Percentiles rank a stretch among this genome's conserved stretches.
Evolutionary conservation across 1,140 invertebrate genomes (phyloP).

Genomic region (Anastatus disparis): DNA sequence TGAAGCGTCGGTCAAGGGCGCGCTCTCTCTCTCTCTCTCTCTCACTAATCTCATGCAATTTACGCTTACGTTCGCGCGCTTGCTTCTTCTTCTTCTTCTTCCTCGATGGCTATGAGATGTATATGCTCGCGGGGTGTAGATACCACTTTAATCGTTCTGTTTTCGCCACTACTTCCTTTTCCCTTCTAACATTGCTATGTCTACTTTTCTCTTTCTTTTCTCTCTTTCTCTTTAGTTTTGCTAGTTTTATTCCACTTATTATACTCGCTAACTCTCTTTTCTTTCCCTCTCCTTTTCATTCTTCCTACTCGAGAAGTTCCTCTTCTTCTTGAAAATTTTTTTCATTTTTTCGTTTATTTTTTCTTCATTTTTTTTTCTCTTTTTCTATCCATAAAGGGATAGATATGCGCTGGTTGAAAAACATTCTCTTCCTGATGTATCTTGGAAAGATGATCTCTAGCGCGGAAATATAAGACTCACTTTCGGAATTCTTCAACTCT

Average conservation of each 20-base stretch:
- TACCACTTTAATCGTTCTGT: slow-evolving; percentile 23
- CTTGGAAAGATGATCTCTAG: slow-evolving; percentile 1
- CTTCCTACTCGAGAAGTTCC: not conserved
- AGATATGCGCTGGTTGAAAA: not conserved
- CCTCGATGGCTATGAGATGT: not conserved
- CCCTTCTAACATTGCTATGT: not conserved
- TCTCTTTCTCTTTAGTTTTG: too few relatives aligned
- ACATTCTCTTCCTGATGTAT: slow-evolving; percentile 14
- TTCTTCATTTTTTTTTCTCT: not conserved
- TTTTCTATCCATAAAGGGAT: not conserved
- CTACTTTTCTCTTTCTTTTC: slow-evolving; percentile 4
- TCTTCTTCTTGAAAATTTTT: not conserved
- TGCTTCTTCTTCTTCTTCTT: not conserved
- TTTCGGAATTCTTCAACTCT: slow-evolving; percentile 12
- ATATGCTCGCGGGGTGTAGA: slow-evolving; percentile 2
- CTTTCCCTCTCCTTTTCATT: not conserved
- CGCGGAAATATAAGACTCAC: slow-evolving; percentile 3
- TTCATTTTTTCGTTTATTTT: not conserved
- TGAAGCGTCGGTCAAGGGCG: slow-evolving; percentile 1
- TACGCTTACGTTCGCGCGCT: not conserved
- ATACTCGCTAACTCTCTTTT: not conserved
- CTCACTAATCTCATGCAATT: slow-evolving; percentile 27
- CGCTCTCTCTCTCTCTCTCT: too few relatives aligned
- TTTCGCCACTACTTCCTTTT: slow-evolving; percentile 17
- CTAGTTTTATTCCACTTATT: not conserved